phyloP scores from a whole-genome alignment of 2,888 invertebrate genomes.

The Lycaena phlaeas region DNA sequence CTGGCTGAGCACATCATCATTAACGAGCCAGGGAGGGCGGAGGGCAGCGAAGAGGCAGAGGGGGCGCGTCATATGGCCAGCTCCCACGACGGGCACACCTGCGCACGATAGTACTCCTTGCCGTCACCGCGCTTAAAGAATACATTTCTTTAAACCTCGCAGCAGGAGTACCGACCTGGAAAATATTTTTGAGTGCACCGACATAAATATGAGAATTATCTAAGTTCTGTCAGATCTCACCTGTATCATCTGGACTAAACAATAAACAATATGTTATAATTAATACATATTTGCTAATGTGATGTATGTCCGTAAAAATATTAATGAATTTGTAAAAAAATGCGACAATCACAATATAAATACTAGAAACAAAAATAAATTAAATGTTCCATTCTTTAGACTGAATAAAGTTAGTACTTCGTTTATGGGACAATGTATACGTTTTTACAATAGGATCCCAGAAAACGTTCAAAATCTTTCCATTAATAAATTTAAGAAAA shows the following conservation, averaged over 20 bases:
- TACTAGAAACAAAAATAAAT: too few relatives aligned
- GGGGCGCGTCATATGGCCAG: slow-evolving; percentile 72
- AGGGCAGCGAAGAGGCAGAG: slow-evolving; percentile 74
- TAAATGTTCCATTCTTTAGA: too few relatives aligned
- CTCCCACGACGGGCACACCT: slow-evolving; percentile 68
- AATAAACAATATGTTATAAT: too few relatives aligned
- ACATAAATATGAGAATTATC: slow-evolving; percentile 71
- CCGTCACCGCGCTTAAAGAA: slow-evolving; percentile 36
- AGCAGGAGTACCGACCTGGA: slow-evolving; percentile 43
- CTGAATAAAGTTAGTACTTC: too few relatives aligned
- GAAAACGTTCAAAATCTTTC: too few relatives aligned
- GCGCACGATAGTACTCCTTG: slow-evolving; percentile 61
- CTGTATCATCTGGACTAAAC: slow-evolving; percentile 9
- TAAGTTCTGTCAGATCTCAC: slow-evolving; percentile 37
- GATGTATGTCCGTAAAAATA: too few relatives aligned
- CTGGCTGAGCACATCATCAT: slow-evolving; percentile 85
- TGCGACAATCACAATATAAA: too few relatives aligned
- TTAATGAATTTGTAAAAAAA: too few relatives aligned
- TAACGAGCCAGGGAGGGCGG: slow-evolving; percentile 79
- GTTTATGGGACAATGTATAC: too few relatives aligned
- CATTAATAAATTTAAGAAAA: too few relatives aligned
- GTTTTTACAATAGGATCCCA: too few relatives aligned
- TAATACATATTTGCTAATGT: too few relatives aligned
- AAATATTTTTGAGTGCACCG: slow-evolving; percentile 68
- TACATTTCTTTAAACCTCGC: slow-evolving; percentile 40